Evolutionary conservation across 1,140 invertebrate genomes (phyloP).

Genomic region (Ips nitidus): DNA sequence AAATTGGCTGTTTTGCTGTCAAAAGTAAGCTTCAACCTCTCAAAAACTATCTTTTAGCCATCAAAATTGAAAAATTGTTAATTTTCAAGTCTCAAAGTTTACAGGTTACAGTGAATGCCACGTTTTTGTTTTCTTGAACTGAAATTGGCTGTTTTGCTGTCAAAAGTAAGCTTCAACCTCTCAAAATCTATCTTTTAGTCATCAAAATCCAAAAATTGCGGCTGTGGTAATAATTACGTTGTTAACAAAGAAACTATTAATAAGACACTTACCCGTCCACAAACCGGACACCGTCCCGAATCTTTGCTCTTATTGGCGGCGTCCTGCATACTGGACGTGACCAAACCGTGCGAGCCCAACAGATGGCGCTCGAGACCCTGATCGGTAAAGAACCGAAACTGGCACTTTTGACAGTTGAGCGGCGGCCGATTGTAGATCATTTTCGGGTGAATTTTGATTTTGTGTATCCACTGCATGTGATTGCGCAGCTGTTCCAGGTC

Average conservation of each 20-base stretch:
- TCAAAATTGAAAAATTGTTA: too few species aligned
- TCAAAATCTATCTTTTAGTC: not conserved
- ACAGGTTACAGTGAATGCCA: too few species aligned
- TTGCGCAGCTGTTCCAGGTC: slow-evolving; percentile 89
- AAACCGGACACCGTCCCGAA: slow-evolving; percentile 89
- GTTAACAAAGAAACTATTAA: slow-evolving; percentile 25
- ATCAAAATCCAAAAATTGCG: not conserved
- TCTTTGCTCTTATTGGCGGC: slow-evolving; percentile 94
- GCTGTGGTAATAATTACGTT: not conserved
- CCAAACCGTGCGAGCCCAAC: slow-evolving; percentile 88
- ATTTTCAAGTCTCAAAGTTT: too few species aligned
- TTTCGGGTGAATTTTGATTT: slow-evolving; percentile 94
- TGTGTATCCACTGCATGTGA: slow-evolving; percentile 96
- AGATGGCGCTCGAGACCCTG: slow-evolving; percentile 90
- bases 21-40: too few species aligned
- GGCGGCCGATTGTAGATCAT: slow-evolving; percentile 94
- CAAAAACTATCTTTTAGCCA: too few species aligned
- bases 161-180: not conserved
- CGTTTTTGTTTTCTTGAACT: too few species aligned
- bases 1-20: too few species aligned
- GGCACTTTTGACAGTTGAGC: slow-evolving; percentile 94
- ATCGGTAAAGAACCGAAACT: slow-evolving; percentile 75
- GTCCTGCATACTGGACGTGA: slow-evolving; percentile 94
- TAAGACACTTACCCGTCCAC: slow-evolving; percentile 71
- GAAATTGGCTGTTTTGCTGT: not conserved